phyloP scores from a whole-genome alignment of 2,888 invertebrate species.

The Mayetiola destructor region DNA sequence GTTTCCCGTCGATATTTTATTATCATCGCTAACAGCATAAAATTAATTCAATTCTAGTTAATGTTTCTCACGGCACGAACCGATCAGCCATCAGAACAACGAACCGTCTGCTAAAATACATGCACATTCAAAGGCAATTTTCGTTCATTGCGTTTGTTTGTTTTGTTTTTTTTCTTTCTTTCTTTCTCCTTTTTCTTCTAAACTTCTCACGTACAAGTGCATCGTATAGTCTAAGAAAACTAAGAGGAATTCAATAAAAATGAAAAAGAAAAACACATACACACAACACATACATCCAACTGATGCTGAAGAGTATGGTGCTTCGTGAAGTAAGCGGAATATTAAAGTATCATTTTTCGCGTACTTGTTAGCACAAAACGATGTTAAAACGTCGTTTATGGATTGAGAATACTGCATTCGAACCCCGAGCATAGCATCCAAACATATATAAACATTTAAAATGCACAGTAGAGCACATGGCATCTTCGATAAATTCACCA shows the following conservation, averaged over 20 bases:
- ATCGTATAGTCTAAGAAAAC: too few species aligned
- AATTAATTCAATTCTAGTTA: neutral
- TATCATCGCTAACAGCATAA: neutral
- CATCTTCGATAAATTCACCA: neutral
- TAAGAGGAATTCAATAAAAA: too few species aligned
- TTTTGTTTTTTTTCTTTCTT: neutral
- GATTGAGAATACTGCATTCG: neutral
- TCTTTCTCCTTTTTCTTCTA: neutral
- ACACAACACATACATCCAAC: neutral
- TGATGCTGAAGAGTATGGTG: too few species aligned
- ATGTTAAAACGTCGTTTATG: conserved; percentile 10
- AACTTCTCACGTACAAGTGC: neutral
- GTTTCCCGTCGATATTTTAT: neutral
- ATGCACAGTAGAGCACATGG: conserved; percentile 2
- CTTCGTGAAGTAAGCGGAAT: too few species aligned
- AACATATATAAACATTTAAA: neutral
- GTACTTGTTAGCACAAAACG: conserved; percentile 8
- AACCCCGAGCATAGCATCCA: neutral
- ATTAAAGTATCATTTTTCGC: conserved; percentile 13
- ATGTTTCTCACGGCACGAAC: neutral
- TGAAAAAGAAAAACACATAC: neutral
- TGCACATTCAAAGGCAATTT: too few species aligned
- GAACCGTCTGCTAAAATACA: too few species aligned
- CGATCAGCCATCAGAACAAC: neutral
- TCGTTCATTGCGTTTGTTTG: neutral